Evolutionary conservation across 2,888 invertebrate genomes (phyloP), one percentile per base, ranked within the genome.

Genomic region (Phymatocera aterrima): DNA sequence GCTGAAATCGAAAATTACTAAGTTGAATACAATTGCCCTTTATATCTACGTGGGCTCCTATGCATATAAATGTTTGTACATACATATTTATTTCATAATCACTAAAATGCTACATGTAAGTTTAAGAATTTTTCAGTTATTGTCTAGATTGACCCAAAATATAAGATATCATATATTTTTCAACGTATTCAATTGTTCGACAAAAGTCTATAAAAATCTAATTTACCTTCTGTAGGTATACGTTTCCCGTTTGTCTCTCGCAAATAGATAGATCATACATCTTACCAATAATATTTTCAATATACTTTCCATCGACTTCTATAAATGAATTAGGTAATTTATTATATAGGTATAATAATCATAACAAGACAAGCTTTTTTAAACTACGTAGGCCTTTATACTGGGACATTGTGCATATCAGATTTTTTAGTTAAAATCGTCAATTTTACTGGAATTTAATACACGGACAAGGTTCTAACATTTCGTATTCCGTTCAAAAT

Each of bases 181-280:
- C 5, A 51, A 31, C 46, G 46, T 37, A 12, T 54, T n/a, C n/a
- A 68, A 72, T 28, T 28, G 31, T 51, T 72, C 18, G n/a, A 48
- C 72, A 18, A 34, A 72, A 51, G 12, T n/a, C 51, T 72, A 72
- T 72, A 72, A 72, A 72, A 72, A 72, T 51, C 72, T 51, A 72
- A n/a, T n/a, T n/a, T n/a, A n/a, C n/a, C n/a, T n/a, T n/a, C n/a
- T n/a, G n/a, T n/a, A n/a, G n/a, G 31, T 72, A 21, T 24, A 68
- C 68, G 6, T 51, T 48, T 31, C n/a, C 34, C 40, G 48, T 72
- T 72, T 21, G n/a, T 72, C 28, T 72, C 34, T 72, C 72, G 72
- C 72, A 72, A 72, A 72, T 72, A 72, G 72, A 72, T 37, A 68
- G 46, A 68, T 68, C 68, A 68, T 68, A 43, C 34, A 68, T 46